These are phyloP conservation scores for Nannobrachium achirus DNA, from an alignment of 2,113 vertebrate species.

Conservation along the genomic window DNA sequence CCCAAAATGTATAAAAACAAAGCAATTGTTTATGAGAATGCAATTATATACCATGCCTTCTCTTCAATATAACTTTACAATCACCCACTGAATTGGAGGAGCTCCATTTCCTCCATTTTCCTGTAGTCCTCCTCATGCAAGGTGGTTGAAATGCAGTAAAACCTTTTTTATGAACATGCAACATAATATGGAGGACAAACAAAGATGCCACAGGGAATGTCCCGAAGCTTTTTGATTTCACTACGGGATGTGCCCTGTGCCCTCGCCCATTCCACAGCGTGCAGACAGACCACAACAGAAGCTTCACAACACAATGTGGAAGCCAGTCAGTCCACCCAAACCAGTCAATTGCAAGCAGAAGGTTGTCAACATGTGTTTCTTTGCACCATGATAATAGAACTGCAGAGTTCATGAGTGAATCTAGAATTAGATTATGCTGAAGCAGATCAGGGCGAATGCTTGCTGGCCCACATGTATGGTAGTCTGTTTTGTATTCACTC, in stretches of 20 bases:
- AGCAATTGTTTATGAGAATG: too few relatives aligned
- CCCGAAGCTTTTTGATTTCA: constrained; percentile 23
- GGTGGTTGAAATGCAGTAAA: constrained; percentile 38
- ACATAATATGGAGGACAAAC: constrained; percentile 44
- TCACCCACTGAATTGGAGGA: too few relatives aligned
- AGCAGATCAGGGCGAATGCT: too few relatives aligned
- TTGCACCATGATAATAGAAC: not conserved
- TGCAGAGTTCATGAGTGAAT: too few relatives aligned
- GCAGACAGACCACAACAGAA: constrained; percentile 55
- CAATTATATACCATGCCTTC: too few relatives aligned
- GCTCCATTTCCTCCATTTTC: too few relatives aligned
- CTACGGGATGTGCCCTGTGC: constrained; percentile 35
- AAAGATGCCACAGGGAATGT: constrained; percentile 36
- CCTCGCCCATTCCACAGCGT: constrained; percentile 39
- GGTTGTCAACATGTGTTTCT: not conserved
- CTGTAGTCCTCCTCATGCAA: too few relatives aligned
- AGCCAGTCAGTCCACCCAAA: constrained; percentile 18
- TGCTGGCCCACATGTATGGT: too few relatives aligned
- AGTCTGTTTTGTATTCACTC: too few relatives aligned
- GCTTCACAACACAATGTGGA: constrained; percentile 32
- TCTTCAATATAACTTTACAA: not conserved
- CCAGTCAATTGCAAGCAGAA: not conserved
- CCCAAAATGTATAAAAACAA: too few relatives aligned
- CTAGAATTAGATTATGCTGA: too few relatives aligned
- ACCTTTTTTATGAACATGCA: constrained; percentile 30